Percentiles rank a stretch among this genome's conserved stretches.
These are phyloP conservation scores for Cotesia glomerata DNA, from an alignment of 1,140 invertebrate species.

Conservation along the genomic window DNA sequence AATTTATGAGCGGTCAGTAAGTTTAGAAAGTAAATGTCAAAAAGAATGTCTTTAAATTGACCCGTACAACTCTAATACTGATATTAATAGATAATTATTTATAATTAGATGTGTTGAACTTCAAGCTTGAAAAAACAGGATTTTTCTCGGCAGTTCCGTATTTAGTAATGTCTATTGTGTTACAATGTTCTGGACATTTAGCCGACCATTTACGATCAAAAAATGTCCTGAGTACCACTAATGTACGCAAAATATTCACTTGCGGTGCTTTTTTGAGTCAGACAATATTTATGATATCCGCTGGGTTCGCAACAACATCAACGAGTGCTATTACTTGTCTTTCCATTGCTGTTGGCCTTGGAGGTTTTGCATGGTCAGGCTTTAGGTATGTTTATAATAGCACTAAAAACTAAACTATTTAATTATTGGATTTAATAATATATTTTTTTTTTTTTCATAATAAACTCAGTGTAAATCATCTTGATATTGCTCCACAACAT, in stretches of 20 bases:
- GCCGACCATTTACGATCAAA: conserved; percentile 77
- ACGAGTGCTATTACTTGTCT: conserved; percentile 75
- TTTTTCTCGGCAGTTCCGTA: conserved; percentile 86
- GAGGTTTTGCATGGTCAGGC: conserved; percentile 88
- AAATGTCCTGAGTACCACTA: conserved; percentile 73
- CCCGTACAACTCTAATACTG: not conserved
- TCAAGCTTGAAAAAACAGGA: conserved; percentile 77
- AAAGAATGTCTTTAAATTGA: not conserved
- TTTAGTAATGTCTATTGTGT: conserved; percentile 80
- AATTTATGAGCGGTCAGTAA: conserved; percentile 81
- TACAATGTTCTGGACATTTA: conserved; percentile 79
- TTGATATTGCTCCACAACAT: conserved; percentile 85
- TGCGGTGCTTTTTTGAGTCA: conserved; percentile 81
- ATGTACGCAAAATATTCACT: conserved; percentile 76
- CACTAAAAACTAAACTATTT: not conserved
- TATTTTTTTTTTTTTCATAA: not conserved
- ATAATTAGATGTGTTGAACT: conserved; percentile 71
- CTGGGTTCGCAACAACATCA: conserved; percentile 72
- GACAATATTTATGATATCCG: conserved; percentile 83
- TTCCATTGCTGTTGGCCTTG: conserved; percentile 84
- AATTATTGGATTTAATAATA: not conserved
- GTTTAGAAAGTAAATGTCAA: not conserved
- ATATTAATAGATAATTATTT: not conserved
- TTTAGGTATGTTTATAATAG: conserved; percentile 69
- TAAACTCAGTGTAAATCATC: conserved; percentile 78